Conservation (phyloP, 2,797 vertebrate species). For the Leptoclinus maculatus region DNA sequence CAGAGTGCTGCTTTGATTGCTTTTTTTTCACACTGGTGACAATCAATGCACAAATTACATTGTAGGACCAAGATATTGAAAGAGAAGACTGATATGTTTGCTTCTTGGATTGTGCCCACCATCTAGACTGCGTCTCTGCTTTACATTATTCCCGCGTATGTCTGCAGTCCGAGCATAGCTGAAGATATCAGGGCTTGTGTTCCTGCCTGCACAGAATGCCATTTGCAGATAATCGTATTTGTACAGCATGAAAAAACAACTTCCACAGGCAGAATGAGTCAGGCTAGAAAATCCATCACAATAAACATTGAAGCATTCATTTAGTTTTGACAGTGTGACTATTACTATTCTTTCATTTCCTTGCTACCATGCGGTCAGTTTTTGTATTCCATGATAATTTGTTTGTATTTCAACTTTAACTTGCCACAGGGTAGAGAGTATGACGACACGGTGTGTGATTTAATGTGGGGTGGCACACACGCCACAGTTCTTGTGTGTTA, state of each 20-base stretch:
- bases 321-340: not conserved
- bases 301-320: not conserved
- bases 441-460: conserved; percentile 56
- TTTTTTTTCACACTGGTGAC: conserved; percentile 21
- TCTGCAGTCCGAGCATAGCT: not conserved
- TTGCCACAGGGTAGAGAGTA: conserved; percentile 35
- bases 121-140: not conserved
- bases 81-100: conserved; percentile 2
- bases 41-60: conserved; percentile 18
- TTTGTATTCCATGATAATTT: conserved; percentile 29
- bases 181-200: not conserved
- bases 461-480: conserved; percentile 62
- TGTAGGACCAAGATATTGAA: not conserved
- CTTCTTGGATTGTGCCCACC: not conserved
- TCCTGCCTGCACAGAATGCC: not conserved
- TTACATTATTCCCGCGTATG: not conserved
- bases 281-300: not conserved
- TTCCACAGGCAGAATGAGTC: not conserved
- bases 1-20: conserved; percentile 9
- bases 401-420: conserved; percentile 34
- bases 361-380: conserved; percentile 6
- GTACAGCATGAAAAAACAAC: not conserved
- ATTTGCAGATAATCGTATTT: conserved; percentile 20
- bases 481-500: conserved; percentile 46
- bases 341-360: not conserved